These are phyloP conservation scores for Drosophila kuntzei DNA, from an alignment of 2,888 invertebrate species.

Conservation along the genomic window DNA sequence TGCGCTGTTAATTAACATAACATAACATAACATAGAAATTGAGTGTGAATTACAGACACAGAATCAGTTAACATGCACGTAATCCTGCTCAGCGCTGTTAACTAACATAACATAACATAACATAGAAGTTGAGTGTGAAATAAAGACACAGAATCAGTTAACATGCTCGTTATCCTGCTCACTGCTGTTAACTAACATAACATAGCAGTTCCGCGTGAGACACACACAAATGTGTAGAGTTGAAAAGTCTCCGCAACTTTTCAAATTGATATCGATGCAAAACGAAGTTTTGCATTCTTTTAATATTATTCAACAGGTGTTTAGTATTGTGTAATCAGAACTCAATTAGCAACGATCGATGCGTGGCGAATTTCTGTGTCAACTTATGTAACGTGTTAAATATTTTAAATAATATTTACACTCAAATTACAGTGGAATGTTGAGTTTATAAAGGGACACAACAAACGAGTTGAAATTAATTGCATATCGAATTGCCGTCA, in stretches of 20 bases:
- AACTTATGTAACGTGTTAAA: conserved; percentile 1
- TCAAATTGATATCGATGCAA: neutral
- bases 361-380: conserved; percentile 2
- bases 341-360: conserved; percentile 4
- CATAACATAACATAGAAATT: no score
- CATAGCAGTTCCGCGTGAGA: neutral
- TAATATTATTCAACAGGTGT: neutral
- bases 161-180: neutral
- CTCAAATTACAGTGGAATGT: neutral
- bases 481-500: conserved; percentile 6
- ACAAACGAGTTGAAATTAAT: neutral
- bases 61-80: no score
- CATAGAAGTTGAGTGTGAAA: no score
- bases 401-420: neutral
- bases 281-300: no score
- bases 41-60: no score
- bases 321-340: conserved; percentile 3
- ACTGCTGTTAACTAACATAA: neutral
- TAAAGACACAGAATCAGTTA: no score
- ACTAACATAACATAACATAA: no score
- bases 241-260: neutral
- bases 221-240: neutral
- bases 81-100: no score
- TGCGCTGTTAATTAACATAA: neutral
- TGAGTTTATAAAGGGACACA: neutral